Evolutionary conservation across 2,888 invertebrate genomes (phyloP), one percentile per base, ranked within the genome.

Genomic region (Meta bourneti): DNA sequence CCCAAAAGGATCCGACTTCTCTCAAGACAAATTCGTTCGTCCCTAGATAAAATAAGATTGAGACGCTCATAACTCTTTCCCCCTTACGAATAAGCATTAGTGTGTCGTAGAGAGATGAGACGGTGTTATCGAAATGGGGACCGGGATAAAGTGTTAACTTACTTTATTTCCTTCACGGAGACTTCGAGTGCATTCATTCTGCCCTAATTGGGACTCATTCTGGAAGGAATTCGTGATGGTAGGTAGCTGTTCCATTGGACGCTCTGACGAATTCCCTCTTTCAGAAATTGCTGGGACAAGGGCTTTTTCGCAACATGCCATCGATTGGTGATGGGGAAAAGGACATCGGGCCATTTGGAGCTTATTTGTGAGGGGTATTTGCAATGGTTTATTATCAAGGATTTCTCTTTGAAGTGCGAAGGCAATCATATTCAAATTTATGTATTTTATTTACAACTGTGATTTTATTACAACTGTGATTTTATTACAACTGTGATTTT

Each of bases 121-220:
- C 61, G 13, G 11, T 61, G 8, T 61, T 61, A 61, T 61, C 61
- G 61, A 16, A 61, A 16, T 16, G 61, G 61, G 61, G 16, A 11
- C 61, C 61, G 61, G 61, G 61, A 79, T 79, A 54, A 79, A 79
- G 79, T 79, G 79, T 34, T 61, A 34, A 20, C 54, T 79, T 61
- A 16, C 34, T 34, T 79, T 79, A 79, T 61, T 61, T 79, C 34
- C 16, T 61, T 34, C 7, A 13, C 11, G 20, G 49, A 51, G 13
- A n/a, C 77, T 7, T n/a, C 11, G 34, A 79, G 54, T 61, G 16
- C 16, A 16, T 19, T 52, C 51, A 11, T 77, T 77, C 19, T 11
- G 11, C 34, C 79, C 34, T 79, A 79, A 79, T 79, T 79, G 61
- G 61, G 61, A 79, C 20, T 34, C 34, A 7, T 13, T 34, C 61